phyloP scores from a whole-genome alignment of 2,888 invertebrate species.

The Hypolimnas misippus region DNA sequence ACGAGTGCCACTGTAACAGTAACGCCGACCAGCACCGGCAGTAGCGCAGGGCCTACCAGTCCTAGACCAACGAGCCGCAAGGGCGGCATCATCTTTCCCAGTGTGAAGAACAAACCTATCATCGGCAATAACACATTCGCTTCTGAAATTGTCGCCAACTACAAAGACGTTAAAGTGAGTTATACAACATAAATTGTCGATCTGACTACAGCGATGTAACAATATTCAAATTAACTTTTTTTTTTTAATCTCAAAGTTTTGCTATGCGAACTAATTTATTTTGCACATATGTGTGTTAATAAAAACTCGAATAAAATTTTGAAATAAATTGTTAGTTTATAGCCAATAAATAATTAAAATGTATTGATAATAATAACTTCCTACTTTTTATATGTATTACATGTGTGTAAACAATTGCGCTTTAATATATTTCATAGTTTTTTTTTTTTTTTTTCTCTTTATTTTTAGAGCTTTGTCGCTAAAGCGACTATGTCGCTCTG shows the following conservation, averaged over 20 bases:
- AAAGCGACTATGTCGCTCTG: no score
- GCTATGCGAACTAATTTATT: slow-evolving; percentile 22
- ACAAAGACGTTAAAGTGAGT: slow-evolving; percentile 93
- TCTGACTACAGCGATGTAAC: background rate
- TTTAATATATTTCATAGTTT: no score
- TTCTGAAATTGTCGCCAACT: slow-evolving; percentile 88
- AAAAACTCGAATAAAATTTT: no score
- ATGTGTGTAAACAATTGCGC: no score
- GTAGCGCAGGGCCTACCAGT: slow-evolving; percentile 58
- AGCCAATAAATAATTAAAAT: no score
- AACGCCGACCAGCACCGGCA: slow-evolving; percentile 60
- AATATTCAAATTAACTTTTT: background rate
- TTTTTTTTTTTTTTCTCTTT: no score
- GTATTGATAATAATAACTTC: no score
- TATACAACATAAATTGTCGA: slow-evolving; percentile 26
- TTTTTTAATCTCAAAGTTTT: background rate
- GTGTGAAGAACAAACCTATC: slow-evolving; percentile 95
- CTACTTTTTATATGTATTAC: no score
- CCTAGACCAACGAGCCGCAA: slow-evolving; percentile 85
- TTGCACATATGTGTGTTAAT: background rate
- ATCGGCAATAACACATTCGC: slow-evolving; percentile 92
- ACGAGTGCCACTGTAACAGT: slow-evolving; percentile 63
- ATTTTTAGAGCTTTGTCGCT: no score
- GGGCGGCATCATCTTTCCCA: slow-evolving; percentile 94
- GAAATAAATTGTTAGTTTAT: no score